Evolutionary conservation across 2,888 invertebrate genomes (phyloP).

Genomic region (Dexiosoma caninum): DNA sequence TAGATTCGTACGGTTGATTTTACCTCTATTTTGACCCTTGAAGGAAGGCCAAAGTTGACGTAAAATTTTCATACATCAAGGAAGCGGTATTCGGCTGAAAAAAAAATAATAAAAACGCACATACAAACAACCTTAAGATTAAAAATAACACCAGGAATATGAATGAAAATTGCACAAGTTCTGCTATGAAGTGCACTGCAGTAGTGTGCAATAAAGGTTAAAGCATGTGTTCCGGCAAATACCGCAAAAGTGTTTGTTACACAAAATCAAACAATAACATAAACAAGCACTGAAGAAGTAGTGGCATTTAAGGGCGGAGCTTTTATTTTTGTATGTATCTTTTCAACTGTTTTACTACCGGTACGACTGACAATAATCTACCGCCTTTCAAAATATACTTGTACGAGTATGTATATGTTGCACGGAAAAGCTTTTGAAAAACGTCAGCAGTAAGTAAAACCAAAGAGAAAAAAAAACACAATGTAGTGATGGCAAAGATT

Average conservation of each 20-base stretch:
- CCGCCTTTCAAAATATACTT: constrained; percentile 29
- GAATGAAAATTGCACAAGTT: constrained; percentile 47
- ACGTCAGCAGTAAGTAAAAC: constrained; percentile 58
- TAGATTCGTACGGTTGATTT: constrained; percentile 5
- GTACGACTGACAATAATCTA: constrained; percentile 25
- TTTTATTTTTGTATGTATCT: too few relatives aligned
- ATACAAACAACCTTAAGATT: constrained; percentile 41
- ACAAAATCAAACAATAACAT: background rate
- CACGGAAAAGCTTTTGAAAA: constrained; percentile 51
- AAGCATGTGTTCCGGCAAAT: constrained; percentile 45
- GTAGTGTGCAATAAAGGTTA: background rate
- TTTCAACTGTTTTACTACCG: constrained; percentile 9
- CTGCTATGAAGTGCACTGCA: background rate
- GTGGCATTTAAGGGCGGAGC: constrained; percentile 35
- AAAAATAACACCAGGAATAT: constrained; percentile 54
- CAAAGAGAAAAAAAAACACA: too few relatives aligned
- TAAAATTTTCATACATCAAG: constrained; percentile 37
- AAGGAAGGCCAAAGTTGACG: constrained; percentile 59
- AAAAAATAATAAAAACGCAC: background rate
- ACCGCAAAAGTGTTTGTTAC: constrained; percentile 19
- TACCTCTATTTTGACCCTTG: constrained; percentile 42
- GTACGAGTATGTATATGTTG: background rate
- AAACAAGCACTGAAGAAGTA: background rate
- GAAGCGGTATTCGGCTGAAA: constrained; percentile 46
- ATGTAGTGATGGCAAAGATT: constrained; percentile 26